Evolutionary conservation across 2,113 vertebrate species (phyloP).

Genomic region (Psammodynastes pulverulentus): DNA sequence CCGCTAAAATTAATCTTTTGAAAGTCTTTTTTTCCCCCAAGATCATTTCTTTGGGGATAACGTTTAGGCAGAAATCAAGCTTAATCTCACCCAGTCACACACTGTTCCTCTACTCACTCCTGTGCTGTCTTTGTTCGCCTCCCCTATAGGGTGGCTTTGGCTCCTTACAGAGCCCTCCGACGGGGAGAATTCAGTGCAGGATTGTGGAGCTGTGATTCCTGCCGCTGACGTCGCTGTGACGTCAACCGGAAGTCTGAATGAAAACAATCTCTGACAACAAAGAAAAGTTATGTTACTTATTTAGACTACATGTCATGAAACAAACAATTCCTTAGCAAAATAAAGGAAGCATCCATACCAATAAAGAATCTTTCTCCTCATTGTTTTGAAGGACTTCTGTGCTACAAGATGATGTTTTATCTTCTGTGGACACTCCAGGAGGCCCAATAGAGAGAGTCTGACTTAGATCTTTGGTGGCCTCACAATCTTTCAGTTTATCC

Average conservation of each 20-base stretch:
- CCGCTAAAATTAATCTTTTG: no score
- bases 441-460: not conserved
- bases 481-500: not conserved
- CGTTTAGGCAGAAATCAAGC: no score
- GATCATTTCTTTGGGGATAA: no score
- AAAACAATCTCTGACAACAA: not conserved
- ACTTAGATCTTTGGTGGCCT: not conserved
- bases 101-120: no score
- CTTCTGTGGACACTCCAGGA: not conserved
- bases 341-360: not conserved
- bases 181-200: no score
- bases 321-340: not conserved
- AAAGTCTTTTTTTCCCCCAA: no score
- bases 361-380: not conserved
- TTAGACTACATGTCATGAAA: not conserved
- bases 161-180: no score
- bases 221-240: no score
- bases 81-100: no score
- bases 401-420: not conserved
- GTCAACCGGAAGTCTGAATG: not conserved
- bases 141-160: no score
- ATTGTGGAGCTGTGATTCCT: no score
- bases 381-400: not conserved
- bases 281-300: not conserved
- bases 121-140: no score